These are phyloP conservation scores for Eulemur macaco DNA, from an alignment of 2,113 vertebrate genomes.

Conservation along the genomic window DNA sequence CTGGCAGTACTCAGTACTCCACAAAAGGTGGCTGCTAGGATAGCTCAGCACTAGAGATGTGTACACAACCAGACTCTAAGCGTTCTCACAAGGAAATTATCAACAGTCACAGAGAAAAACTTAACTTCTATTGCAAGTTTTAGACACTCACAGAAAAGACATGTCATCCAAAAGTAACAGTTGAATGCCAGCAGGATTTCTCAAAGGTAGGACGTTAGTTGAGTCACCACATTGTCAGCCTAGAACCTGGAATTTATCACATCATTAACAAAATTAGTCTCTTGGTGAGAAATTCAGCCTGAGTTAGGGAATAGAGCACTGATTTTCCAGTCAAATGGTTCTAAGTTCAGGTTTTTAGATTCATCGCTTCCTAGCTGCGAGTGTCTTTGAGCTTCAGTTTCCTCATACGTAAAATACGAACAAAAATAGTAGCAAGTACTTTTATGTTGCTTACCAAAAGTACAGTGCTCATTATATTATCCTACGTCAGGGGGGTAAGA, in stretches of 20 bases:
- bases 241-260: background rate
- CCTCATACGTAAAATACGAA: background rate
- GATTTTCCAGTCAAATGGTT: background rate
- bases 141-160: background rate
- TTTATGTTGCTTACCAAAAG: background rate
- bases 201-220: background rate
- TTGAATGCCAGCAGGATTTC: background rate
- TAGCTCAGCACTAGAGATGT: background rate
- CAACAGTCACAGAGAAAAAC: background rate
- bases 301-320: background rate
- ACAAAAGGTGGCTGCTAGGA: background rate
- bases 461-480: background rate
- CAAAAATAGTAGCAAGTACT: background rate
- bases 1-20: background rate
- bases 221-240: background rate
- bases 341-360: background rate
- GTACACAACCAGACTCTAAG: background rate
- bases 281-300: background rate
- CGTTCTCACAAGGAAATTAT: background rate
- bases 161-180: background rate
- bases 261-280: too few relatives aligned
- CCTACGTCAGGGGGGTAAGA: background rate
- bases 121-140: background rate
- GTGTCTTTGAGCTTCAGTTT: background rate
- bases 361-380: background rate